Percentiles rank a stretch among this genome's conserved stretches.
Conservation (phyloP, 1,140 invertebrate species). For the Aethina tumida region DNA sequence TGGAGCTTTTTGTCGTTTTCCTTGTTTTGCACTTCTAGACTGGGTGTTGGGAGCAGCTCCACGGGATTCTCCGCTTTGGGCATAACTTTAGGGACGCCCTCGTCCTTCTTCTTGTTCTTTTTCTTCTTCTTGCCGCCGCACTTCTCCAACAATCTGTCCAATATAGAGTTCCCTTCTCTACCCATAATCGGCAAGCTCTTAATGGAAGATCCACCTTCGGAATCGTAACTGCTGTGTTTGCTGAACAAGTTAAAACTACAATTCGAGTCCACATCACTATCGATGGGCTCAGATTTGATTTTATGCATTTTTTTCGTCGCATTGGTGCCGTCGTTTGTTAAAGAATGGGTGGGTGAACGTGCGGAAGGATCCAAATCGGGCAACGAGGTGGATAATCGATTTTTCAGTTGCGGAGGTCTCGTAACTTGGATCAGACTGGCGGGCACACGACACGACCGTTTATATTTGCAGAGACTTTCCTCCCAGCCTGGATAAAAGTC, state of each 20-base stretch:
- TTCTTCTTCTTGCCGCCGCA: conserved; percentile 47
- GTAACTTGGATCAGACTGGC: conserved; percentile 65
- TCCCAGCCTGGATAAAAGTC: conserved; percentile 69
- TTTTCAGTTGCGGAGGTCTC: conserved; percentile 44
- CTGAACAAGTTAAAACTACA: conserved; percentile 47
- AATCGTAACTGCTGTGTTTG: conserved; percentile 51
- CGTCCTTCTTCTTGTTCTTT: conserved; percentile 44
- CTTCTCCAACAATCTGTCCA: conserved; percentile 53
- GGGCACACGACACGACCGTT: conserved; percentile 69
- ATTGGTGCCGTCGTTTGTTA: conserved; percentile 38
- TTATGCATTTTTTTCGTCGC: conserved; percentile 15
- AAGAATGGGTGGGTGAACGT: conserved; percentile 52
- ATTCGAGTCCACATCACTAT: conserved; percentile 57
- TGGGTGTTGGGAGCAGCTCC: conserved; percentile 49
- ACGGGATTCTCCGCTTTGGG: conserved; percentile 42
- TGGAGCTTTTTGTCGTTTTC: conserved; percentile 41
- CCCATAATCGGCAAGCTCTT: conserved; percentile 30
- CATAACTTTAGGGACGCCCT: conserved; percentile 42
- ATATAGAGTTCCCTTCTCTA: conserved; percentile 48
- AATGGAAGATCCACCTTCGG: conserved; percentile 47
- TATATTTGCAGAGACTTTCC: conserved; percentile 69
- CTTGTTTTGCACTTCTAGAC: conserved; percentile 37
- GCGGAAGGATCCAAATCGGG: conserved; percentile 62
- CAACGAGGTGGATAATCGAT: conserved; percentile 57
- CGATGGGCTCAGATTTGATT: conserved; percentile 41